Percentiles rank a stretch among this genome's conserved stretches.
Conservation (phyloP, 2,888 invertebrate genomes). For the Pocota personata region DNA sequence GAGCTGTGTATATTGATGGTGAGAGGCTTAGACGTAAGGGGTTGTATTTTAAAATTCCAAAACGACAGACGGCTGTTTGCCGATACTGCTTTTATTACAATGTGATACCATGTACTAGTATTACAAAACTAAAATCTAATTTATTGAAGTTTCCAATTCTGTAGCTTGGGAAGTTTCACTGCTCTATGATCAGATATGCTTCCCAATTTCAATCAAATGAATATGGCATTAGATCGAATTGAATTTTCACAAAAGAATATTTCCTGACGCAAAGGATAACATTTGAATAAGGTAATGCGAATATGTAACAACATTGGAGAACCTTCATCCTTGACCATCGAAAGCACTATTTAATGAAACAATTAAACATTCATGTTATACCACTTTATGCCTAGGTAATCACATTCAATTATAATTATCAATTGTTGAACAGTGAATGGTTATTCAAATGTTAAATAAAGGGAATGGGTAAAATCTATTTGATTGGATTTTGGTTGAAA, state of each 20-base stretch:
- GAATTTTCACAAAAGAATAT: constrained; percentile 40
- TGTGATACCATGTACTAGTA: background rate
- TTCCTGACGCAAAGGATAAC: background rate
- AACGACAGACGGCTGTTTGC: background rate
- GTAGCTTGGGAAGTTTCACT: background rate
- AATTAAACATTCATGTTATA: constrained; percentile 26
- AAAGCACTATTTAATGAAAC: constrained; percentile 12
- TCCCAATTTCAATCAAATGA: constrained; percentile 40
- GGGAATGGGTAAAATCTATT: background rate
- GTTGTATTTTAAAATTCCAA: constrained; percentile 22
- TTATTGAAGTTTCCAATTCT: constrained; percentile 22
- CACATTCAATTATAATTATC: constrained; percentile 44
- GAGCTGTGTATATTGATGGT: background rate
- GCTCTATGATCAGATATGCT: background rate
- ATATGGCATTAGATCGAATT: constrained; percentile 52
- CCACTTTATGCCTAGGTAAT: constrained; percentile 19
- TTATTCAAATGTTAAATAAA: background rate
- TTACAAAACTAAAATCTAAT: constrained; percentile 26
- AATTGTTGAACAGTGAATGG: constrained; percentile 14
- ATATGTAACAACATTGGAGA: background rate
- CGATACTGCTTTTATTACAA: constrained; percentile 26
- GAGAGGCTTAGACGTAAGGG: background rate
- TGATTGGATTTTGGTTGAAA: background rate
- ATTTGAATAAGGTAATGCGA: background rate
- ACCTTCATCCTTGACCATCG: background rate